Evolutionary conservation across 2,113 vertebrate species (phyloP).

Genomic region (Phrynosoma platyrhinos): DNA sequence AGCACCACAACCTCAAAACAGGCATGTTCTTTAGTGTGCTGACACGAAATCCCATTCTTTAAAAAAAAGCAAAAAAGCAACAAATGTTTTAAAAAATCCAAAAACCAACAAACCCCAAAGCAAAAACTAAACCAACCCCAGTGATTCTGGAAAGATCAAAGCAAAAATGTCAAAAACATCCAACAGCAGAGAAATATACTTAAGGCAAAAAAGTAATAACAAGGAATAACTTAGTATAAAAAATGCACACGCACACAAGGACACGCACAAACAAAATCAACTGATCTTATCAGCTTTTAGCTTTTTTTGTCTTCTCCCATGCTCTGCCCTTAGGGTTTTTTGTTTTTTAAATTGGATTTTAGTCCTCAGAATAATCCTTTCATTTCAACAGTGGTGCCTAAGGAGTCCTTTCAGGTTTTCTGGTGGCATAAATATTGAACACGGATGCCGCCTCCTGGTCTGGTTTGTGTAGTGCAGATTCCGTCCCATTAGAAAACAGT

Average conservation of each 20-base stretch:
- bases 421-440: background rate
- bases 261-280: conserved; percentile 11
- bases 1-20: conserved; percentile 14
- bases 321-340: background rate
- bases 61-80: background rate
- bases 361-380: background rate
- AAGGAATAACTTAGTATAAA: conserved; percentile 25
- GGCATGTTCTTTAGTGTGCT: background rate
- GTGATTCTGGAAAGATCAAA: conserved; percentile 12
- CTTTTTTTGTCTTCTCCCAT: background rate
- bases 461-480: background rate
- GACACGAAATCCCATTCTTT: background rate
- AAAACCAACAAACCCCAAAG: background rate
- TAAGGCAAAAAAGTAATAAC: conserved; percentile 24
- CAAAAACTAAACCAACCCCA: background rate
- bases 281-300: background rate
- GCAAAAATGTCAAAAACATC: background rate
- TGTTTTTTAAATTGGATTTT: background rate
- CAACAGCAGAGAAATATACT: conserved; percentile 18
- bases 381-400: background rate
- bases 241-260: background rate
- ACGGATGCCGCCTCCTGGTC: background rate
- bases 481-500: background rate
- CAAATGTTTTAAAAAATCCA: background rate
- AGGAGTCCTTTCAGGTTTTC: background rate